Evolutionary conservation across 2,888 invertebrate species (phyloP).

Genomic region (Pachycephus smyrnensis): DNA sequence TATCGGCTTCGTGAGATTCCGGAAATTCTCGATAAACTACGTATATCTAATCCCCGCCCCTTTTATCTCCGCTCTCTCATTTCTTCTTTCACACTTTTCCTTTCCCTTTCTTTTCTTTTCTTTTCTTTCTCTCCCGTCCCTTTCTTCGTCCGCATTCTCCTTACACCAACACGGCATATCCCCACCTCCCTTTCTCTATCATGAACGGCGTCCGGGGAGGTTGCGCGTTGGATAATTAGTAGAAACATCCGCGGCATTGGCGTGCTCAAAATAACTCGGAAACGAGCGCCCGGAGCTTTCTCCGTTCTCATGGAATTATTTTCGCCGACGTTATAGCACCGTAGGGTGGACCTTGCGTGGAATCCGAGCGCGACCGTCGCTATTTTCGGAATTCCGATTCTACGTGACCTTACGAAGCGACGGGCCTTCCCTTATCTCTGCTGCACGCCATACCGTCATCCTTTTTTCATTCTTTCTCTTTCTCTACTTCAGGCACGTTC

Average conservation of each 20-base stretch:
- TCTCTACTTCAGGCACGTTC: not conserved
- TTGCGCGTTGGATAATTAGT: conserved; percentile 41
- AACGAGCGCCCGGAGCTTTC: not conserved
- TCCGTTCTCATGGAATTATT: not conserved
- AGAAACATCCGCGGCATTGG: conserved; percentile 43
- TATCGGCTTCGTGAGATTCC: not conserved
- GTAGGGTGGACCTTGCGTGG: not conserved
- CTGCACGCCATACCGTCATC: not conserved
- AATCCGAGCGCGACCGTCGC: conserved; percentile 11
- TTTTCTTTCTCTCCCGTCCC: not conserved
- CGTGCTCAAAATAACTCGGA: conserved; percentile 29
- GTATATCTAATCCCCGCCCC: not conserved
- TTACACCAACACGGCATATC: not conserved
- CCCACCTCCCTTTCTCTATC: not conserved
- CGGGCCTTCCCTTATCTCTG: not conserved
- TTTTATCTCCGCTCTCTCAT: not conserved
- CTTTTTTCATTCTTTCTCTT: not conserved
- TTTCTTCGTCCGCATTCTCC: not conserved
- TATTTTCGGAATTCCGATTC: conserved; percentile 16
- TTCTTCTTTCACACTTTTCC: not conserved
- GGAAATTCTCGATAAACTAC: not conserved
- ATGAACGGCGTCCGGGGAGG: not conserved
- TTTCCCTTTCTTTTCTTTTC: not conserved
- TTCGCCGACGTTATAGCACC: not conserved
- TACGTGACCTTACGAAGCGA: conserved; percentile 2